Conservation (phyloP, 1,140 invertebrate genomes). For the Bombus pyrosoma region DNA sequence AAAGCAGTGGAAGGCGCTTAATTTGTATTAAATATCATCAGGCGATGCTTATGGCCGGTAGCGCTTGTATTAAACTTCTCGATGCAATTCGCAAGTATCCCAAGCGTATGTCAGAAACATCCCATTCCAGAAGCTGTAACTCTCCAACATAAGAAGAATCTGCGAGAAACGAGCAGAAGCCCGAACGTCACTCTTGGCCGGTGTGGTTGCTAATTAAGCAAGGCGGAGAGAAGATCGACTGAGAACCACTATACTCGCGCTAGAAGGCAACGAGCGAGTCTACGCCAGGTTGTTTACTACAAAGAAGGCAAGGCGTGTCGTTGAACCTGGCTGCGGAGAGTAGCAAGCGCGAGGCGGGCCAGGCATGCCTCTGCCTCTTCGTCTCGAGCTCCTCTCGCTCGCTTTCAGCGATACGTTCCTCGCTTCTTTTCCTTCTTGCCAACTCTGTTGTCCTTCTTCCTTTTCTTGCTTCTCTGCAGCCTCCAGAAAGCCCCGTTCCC, state of each 20-base stretch:
- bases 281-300: conserved; percentile 81
- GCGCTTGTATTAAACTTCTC: no score
- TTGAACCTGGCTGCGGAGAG: conserved; percentile 78
- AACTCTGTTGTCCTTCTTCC: neutral
- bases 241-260: conserved; percentile 75
- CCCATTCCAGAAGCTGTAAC: neutral
- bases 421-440: conserved; percentile 32
- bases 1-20: no score
- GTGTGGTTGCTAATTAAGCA: conserved; percentile 36
- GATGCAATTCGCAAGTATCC: neutral
- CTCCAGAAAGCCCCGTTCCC: conserved; percentile 62
- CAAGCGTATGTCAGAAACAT: neutral
- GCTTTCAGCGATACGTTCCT: conserved; percentile 59
- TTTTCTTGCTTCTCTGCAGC: conserved; percentile 56
- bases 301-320: conserved; percentile 80
- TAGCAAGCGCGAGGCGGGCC: conserved; percentile 71
- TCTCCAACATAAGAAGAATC: neutral
- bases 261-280: conserved; percentile 75
- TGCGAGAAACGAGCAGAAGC: neutral
- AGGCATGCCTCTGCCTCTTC: conserved; percentile 67
- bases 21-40: no score
- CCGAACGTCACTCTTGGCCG: conserved; percentile 7
- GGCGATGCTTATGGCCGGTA: no score
- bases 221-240: conserved; percentile 45
- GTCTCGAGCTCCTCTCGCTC: conserved; percentile 58